Base-by-base conservation (phyloP, 1,140 invertebrate genomes). In the Meloidogyne exigua region DNA sequence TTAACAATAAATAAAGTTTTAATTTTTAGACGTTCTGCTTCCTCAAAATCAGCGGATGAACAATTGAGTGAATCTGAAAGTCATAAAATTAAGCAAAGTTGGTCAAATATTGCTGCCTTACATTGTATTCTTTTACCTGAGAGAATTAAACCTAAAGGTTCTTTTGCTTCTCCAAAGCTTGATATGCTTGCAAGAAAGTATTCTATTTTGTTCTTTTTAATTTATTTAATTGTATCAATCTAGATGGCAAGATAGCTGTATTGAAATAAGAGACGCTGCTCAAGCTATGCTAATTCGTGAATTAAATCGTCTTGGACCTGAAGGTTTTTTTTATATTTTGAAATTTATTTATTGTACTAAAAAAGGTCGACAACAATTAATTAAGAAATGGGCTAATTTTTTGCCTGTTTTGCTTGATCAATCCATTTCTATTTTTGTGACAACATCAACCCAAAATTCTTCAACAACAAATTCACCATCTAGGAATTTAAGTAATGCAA, bases 81-180 rank as follows among this genome's bases (percentile, higher is more conserved):
- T 84, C 92, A 93, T 1, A 93, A 94, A 85, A 94, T 95, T 74
- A 95, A 95, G 89, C 93, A 96, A 87, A 94, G 95, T 69, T 99
- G 96, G 96, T 96, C 94, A 26, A 90, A 95, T 13, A 88, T 99
- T 36, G 95, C 95, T 5, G 95, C 95, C 0, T 90, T 98, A 26
- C 96, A 99, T 88, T 98, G 96, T 86, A 94, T 98, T 28, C 89
- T 98, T 18, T 89, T 99, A 67, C 95, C 96, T 0, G 95, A 99
- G 82, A 83, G 90, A 69, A 88, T 90, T 32, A 76, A 77, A 70
- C 78, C 80, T 9, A 62, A 71, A 39, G 66, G 62, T 83, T 87
- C 91, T 71, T 98, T 95, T 86, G 94, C 96, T 87, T 90, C 93
- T 25, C 94, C 95, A 0, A 92, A 95, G 88, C 93, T 99, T 0